Evolutionary conservation across 2,797 vertebrate species (phyloP).

Genomic region (Sebastiscus tertius): DNA sequence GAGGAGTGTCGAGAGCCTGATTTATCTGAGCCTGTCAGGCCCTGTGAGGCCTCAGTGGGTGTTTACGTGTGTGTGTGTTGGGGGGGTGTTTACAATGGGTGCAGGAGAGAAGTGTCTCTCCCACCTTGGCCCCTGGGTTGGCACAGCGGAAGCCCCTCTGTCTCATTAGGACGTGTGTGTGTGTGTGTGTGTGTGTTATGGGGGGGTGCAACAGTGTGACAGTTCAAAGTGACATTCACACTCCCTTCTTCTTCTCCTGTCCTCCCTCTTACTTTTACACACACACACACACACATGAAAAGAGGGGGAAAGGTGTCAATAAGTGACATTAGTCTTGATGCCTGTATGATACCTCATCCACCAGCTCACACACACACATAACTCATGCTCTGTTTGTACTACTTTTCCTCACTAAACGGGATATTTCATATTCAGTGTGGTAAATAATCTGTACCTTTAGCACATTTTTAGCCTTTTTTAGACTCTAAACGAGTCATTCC

Average conservation of each 20-base stretch:
- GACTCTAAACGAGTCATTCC: conserved; percentile 50
- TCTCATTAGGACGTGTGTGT: conserved; percentile 86
- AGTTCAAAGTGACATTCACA: conserved; percentile 91
- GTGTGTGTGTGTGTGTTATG: conserved; percentile 38
- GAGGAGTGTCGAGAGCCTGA: conserved; percentile 84
- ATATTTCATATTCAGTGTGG: background rate
- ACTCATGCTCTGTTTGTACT: background rate
- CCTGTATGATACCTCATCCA: conserved; percentile 62
- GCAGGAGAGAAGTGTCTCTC: conserved; percentile 82
- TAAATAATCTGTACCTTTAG: conserved; percentile 34
- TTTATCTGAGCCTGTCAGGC: conserved; percentile 92
- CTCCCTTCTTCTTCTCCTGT: conserved; percentile 77
- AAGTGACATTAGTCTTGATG: conserved; percentile 92
- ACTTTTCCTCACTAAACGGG: background rate
- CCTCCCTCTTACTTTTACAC: conserved; percentile 63
- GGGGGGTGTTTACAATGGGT: conserved; percentile 70
- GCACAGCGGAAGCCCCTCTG: conserved; percentile 86
- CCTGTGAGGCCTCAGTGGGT: conserved; percentile 84
- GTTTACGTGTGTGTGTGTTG: conserved; percentile 47
- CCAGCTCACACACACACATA: background rate
- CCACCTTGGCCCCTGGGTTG: conserved; percentile 88
- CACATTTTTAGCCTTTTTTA: conserved; percentile 17
- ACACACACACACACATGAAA: conserved; percentile 20
- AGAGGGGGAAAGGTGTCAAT: conserved; percentile 83
- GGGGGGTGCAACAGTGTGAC: conserved; percentile 75